A percentile compares a stretch with the other conserved stretches of the same genome.
Conservation (phyloP, 2,888 invertebrate species). For the Lymantria dispar region DNA sequence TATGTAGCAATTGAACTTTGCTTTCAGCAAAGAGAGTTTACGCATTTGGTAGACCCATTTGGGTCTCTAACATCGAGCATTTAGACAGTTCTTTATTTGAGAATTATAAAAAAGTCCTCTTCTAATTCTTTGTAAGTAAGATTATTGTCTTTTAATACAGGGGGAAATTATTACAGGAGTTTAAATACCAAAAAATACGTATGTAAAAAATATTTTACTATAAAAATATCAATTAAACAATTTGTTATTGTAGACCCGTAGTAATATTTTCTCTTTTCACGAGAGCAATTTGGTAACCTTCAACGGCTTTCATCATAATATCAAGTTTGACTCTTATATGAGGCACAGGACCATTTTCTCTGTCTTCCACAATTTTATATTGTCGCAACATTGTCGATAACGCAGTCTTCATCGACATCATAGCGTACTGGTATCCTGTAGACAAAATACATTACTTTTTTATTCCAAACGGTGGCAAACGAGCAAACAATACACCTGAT, state of each 20-base stretch:
- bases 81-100: no score
- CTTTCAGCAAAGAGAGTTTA: no score
- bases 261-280: constrained; percentile 36
- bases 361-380: constrained; percentile 50
- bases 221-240: not conserved
- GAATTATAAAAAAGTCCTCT: no score
- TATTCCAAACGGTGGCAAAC: not conserved
- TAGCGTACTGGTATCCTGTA: constrained; percentile 68
- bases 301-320: constrained; percentile 71
- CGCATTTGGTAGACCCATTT: no score
- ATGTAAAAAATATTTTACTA: no score
- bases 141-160: no score
- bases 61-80: no score
- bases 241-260: not conserved
- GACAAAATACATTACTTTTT: constrained; percentile 11
- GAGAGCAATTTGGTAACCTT: constrained; percentile 56
- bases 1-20: no score
- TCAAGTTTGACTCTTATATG: constrained; percentile 63
- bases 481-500: no score
- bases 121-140: no score
- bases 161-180: no score
- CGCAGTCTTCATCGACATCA: constrained; percentile 68
- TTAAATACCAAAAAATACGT: no score
- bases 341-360: constrained; percentile 47
- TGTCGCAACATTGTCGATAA: constrained; percentile 49